Evolutionary conservation across 2,888 invertebrate species (phyloP), one percentile per base, ranked within the genome.

Genomic region (Pammene aurita): DNA sequence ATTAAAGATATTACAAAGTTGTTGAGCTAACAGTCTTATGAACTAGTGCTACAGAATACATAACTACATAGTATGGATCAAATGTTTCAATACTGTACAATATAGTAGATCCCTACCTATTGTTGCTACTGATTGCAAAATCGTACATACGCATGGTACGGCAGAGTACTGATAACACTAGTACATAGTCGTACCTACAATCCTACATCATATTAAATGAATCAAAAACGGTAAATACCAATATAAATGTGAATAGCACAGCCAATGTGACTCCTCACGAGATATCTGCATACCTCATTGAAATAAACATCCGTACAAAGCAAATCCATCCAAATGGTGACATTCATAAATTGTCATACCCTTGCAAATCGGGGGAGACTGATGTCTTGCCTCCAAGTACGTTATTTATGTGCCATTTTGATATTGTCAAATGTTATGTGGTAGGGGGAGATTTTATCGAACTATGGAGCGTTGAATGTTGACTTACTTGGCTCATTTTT

Each of bases 391-490:
- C 72, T 70, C 72, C 72, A 72, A 76, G 76, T 72, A 76, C 70
- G 76, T 78, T 77, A 79, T 79, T 78, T 79, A 78, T 78, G 76
- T 63, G 62, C 71, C 70, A 57, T 75, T 72, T 72, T 76, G 79
- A 77, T 78, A 78, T 76, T 79, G 77, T 79, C 79, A 77, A 76
- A 78, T 76, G 72, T 72, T 74, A 71, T 72, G 74, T 70, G 73
- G 56, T 62, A 60, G 58, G 38, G 62, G 60, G 63, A 70, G 67
- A 71, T 69, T 26, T 64, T 73, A 68, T 68, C 63, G 68, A 57
- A 61, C 50, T 57, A 57, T 18, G 66, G 57, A 70, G 65, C 58
- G 26, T 16, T 44, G 64, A 60, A 69, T 65, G 65, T 69, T 42
- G 58, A 13, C 42, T 50, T 58, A 16, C 44, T 34, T 58, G 56